Base-by-base conservation (phyloP, 2,797 vertebrate genomes). In the Eidolon dupreanum region DNA sequence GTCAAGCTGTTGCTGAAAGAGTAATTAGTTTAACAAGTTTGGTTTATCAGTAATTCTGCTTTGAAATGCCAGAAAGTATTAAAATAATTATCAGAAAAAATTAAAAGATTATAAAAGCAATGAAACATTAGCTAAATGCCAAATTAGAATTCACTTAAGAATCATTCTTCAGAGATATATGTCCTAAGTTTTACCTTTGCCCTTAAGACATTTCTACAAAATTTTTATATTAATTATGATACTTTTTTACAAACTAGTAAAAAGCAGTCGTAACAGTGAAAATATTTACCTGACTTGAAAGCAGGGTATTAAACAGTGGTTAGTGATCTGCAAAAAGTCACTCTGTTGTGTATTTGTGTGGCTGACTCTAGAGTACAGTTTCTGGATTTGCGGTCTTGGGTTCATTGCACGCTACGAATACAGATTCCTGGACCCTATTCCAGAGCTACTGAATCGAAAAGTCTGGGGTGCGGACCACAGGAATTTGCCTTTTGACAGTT, bases 61-160 rank as follows among this genome's bases (percentile, higher is more conserved):
- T 86, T 75, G 19, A 90, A 78, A 93, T 55, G 19, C 31, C 11
- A 41, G 51, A 73, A 41, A 20, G 9, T 63, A 2, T 73, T 78
- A 57, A 65, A 49, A 68, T 36, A 28, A 43, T 63, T 71, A 6
- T 26, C 51, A 41, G 51, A 41, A 92, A 83, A 36, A 9, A 38
- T 12, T 5, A 55, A 51, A 78, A 81, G 33, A 63, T 59, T 15
- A 38, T 53, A 43, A 33, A 31, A 88, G 65, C 57, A 93, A 51
- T 28, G 26, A 22, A 93, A 53, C 26, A 68, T 36, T 57, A 92
- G 43, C 61, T 77, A 86, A 88, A 55, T 73, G 41, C 24, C 19
- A 77, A 63, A 24, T 65, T 90, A 65, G 73, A 96, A 63, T 51
- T 70, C 13, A 85, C n/a, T 90, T 61, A 78, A 68, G 68, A 82